phyloP scores from a whole-genome alignment of 2,888 invertebrate genomes.

The Euplagia quadripunctaria region DNA sequence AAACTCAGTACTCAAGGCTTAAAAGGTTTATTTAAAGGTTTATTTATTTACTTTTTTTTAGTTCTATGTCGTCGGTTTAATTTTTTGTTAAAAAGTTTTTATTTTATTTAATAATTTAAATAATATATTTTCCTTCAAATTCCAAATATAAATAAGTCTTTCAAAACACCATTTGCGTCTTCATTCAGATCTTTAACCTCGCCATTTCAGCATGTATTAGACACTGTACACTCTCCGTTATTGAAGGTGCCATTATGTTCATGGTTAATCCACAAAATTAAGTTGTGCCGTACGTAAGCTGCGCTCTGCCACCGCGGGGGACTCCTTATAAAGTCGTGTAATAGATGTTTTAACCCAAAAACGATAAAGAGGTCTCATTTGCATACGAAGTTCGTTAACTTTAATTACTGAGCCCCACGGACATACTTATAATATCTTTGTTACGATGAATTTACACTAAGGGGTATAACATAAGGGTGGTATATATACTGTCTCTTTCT shows the following conservation, averaged over 20 bases:
- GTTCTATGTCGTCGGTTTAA: too few relatives aligned
- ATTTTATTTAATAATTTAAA: too few relatives aligned
- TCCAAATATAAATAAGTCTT: not conserved
- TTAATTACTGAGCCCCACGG: slow-evolving; percentile 70
- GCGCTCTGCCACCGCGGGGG: slow-evolving; percentile 55
- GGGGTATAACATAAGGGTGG: slow-evolving; percentile 39
- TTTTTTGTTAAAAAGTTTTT: too few relatives aligned
- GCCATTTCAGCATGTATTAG: not conserved
- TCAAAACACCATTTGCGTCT: not conserved
- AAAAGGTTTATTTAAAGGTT: too few relatives aligned
- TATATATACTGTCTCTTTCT: slow-evolving; percentile 28
- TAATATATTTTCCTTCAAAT: not conserved
- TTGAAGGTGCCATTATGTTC: slow-evolving; percentile 41
- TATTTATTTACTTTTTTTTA: too few relatives aligned
- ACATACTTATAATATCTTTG: slow-evolving; percentile 64
- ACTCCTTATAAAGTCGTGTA: slow-evolving; percentile 68
- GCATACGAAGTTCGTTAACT: slow-evolving; percentile 73
- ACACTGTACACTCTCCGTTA: slow-evolving; percentile 32
- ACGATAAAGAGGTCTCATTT: slow-evolving; percentile 73
- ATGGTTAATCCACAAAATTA: slow-evolving; percentile 58
- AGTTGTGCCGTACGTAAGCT: slow-evolving; percentile 47
- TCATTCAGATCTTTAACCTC: not conserved
- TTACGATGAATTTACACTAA: slow-evolving; percentile 48
- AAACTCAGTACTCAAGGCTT: too few relatives aligned
- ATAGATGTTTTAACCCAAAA: slow-evolving; percentile 72